These are phyloP conservation scores for Heterochromis multidens DNA, from an alignment of 2,113 vertebrate species.

Conservation along the genomic window DNA sequence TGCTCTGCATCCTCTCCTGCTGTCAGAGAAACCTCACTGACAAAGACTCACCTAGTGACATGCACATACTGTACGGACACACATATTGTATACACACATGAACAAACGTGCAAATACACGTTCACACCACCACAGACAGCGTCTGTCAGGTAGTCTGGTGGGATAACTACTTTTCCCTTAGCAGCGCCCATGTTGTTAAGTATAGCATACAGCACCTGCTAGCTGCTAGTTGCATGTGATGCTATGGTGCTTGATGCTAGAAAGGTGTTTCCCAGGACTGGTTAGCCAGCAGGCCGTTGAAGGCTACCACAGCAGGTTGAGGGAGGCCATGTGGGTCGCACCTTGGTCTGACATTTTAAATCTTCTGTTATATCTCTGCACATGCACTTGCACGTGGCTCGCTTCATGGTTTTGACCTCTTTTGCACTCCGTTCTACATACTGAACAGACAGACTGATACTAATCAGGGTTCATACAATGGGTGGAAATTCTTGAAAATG, in stretches of 20 bases:
- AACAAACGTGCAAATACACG: background rate
- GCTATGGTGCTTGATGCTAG: slow-evolving; percentile 3
- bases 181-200: background rate
- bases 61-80: slow-evolving; percentile 39
- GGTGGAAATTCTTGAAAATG: background rate
- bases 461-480: background rate
- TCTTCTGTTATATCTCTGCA: slow-evolving; percentile 22
- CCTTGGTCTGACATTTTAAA: slow-evolving; percentile 38
- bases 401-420: background rate
- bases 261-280: slow-evolving; percentile 39
- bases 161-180: slow-evolving; percentile 15
- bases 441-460: background rate
- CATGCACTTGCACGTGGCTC: background rate
- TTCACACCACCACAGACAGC: slow-evolving; percentile 21
- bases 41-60: background rate
- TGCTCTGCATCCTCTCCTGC: slow-evolving; percentile 77
- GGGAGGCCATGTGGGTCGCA: slow-evolving; percentile 39
- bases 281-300: slow-evolving; percentile 24
- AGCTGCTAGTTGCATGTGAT: slow-evolving; percentile 15
- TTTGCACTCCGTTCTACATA: slow-evolving; percentile 16
- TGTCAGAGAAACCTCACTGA: slow-evolving; percentile 78
- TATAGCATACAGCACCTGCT: slow-evolving; percentile 3
- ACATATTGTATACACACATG: background rate
- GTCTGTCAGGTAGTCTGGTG: slow-evolving; percentile 30
- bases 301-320: slow-evolving; percentile 37